phyloP scores from a whole-genome alignment of 2,797 vertebrate species.

The Basileuterus tristriatus region DNA sequence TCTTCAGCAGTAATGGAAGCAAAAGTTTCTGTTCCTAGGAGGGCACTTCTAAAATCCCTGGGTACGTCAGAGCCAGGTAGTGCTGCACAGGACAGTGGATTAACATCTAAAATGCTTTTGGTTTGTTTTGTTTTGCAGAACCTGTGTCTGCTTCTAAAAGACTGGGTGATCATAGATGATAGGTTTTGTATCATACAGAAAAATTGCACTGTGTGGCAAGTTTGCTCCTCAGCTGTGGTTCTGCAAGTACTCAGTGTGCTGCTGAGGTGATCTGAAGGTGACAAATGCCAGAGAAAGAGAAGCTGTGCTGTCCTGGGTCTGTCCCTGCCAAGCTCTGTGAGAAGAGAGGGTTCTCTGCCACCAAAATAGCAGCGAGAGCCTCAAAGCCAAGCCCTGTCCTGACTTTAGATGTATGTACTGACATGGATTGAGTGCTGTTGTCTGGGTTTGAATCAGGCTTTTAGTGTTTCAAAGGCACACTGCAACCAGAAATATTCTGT shows the following conservation, averaged over 20 bases:
- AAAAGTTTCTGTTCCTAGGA: background rate
- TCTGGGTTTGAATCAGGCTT: background rate
- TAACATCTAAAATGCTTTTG: background rate
- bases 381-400: background rate
- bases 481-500: background rate
- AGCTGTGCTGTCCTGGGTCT: background rate
- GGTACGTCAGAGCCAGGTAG: background rate
- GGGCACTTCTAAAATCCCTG: background rate
- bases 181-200: background rate
- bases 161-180: background rate
- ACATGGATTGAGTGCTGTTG: background rate
- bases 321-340: background rate
- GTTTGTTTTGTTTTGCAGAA: background rate
- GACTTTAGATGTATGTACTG: fast-evolving
- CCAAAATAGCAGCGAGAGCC: background rate
- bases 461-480: background rate
- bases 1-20: background rate
- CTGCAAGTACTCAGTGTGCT: background rate
- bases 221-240: background rate
- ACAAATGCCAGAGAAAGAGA: background rate
- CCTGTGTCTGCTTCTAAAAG: background rate
- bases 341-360: background rate
- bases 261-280: background rate
- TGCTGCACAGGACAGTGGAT: background rate
- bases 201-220: background rate